Base-by-base conservation (phyloP, 2,888 invertebrate genomes). In the Melieria picta region DNA sequence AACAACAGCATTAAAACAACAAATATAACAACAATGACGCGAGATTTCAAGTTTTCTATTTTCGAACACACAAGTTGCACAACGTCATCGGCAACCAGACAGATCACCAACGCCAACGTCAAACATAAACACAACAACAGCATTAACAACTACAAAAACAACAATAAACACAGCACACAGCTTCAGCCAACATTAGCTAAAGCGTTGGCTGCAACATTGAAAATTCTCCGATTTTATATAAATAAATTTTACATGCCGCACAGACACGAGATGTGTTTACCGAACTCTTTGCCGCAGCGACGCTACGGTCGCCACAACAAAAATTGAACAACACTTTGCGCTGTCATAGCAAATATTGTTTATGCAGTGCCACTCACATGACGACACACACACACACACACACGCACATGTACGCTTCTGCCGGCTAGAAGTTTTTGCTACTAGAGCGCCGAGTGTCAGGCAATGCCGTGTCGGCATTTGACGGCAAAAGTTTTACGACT, bases 71-170 rank as follows among this genome's bases (percentile, higher is more conserved):
- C 30, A 30, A 30, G 30, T 30, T 30, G 30, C 30, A 30, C 30
- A 30, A 30, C 30, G 30, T 30, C 30, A 30, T 30, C 30, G 30
- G 30, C 30, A 30, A 30, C 30, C 30, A 30, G 30, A 30, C 30
- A 30, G 30, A 30, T 30, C 30, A 30, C 30, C 30, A 30, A 30
- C 30, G 30, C 30, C 30, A 30, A 30, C 30, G 30, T 30, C 30
- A 30, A 30, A 30, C n/a, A 52, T 48, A n/a, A n/a, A n/a, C n/a
- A 5, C 7, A 66, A 56, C 57, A 16, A 47, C 46, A 66, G 45
- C 45, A 66, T 30, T 46, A 56, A 46, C 66, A 66, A 66, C 57
- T 16, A 13, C 57, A 57, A 57, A 7, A 57, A 13, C 57, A 57
- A 57, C 57, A 57, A 57, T 6, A 13, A 10, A 13, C 7, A 7